These are phyloP conservation scores for Callimorpha dominula DNA, from an alignment of 2,888 invertebrate genomes.

Conservation along the genomic window DNA sequence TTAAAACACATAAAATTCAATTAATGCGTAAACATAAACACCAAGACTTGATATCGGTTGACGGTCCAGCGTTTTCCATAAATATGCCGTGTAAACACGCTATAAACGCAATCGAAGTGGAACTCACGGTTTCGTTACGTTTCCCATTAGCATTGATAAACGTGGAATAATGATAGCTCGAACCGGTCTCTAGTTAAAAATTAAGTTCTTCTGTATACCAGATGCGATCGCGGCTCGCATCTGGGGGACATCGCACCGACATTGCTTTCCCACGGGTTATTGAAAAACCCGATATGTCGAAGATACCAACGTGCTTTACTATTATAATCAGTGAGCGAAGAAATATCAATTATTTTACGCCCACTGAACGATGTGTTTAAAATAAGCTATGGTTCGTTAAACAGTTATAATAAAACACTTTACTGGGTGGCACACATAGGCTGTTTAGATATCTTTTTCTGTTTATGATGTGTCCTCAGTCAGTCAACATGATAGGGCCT, in stretches of 20 bases:
- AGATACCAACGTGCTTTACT: conserved; percentile 59
- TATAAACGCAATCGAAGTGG: conserved; percentile 56
- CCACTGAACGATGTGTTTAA: conserved; percentile 48
- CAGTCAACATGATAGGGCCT: too few species aligned
- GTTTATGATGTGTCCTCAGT: not conserved
- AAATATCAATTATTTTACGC: conserved; percentile 63
- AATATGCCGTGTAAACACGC: conserved; percentile 65
- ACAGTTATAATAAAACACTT: conserved; percentile 32
- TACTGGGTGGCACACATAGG: not conserved
- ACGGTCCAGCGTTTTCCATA: conserved; percentile 50
- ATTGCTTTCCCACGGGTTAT: conserved; percentile 80
- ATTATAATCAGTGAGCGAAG: conserved; percentile 68
- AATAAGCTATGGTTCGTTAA: conserved; percentile 49
- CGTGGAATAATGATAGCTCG: conserved; percentile 65
- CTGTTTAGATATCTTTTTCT: not conserved
- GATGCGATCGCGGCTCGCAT: conserved; percentile 65
- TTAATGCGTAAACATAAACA: conserved; percentile 35
- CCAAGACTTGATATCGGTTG: conserved; percentile 45
- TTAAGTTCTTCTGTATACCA: conserved; percentile 70
- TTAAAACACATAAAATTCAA: conserved; percentile 37
- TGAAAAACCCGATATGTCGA: conserved; percentile 66
- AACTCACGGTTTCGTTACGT: conserved; percentile 44
- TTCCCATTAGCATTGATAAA: conserved; percentile 64
- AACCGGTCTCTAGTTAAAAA: conserved; percentile 71
- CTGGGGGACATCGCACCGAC: conserved; percentile 54